A percentile compares a stretch with the other conserved stretches of the same genome.
phyloP scores from a whole-genome alignment of 2,797 vertebrate genomes.

The Microhierax caerulescens region DNA sequence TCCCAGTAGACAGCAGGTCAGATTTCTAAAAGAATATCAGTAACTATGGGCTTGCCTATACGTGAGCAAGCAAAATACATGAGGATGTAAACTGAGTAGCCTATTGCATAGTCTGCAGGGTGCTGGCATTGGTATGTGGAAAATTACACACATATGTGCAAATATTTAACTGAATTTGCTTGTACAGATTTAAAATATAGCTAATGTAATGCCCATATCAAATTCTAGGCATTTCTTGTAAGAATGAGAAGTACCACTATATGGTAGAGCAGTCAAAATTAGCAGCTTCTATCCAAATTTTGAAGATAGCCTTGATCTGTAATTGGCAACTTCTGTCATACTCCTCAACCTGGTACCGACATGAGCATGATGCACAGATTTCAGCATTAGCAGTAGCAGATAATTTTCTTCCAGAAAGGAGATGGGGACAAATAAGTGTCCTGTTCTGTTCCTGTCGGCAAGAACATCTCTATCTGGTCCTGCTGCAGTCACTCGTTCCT shows the following conservation, averaged over 20 bases:
- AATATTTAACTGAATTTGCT: background rate
- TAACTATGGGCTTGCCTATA: background rate
- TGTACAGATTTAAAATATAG: background rate
- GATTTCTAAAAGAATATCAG: background rate
- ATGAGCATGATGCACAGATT: background rate
- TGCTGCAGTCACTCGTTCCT: background rate
- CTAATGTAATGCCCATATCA: background rate
- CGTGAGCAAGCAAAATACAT: background rate
- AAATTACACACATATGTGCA: conserved; percentile 3
- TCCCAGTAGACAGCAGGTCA: background rate
- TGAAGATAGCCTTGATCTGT: background rate
- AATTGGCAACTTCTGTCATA: background rate
- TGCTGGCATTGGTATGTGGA: background rate
- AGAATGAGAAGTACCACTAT: background rate
- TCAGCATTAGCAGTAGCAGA: background rate
- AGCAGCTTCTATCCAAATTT: background rate
- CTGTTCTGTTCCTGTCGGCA: conserved; percentile 22
- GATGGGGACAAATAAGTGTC: background rate
- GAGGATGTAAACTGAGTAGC: conserved; percentile 6
- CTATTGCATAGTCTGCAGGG: background rate
- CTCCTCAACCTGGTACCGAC: background rate
- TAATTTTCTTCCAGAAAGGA: conserved; percentile 18
- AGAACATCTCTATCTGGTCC: background rate
- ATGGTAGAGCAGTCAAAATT: background rate
- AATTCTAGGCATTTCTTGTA: background rate